Conservation (phyloP, 1,140 invertebrate genomes). For the Orussus abietinus region DNA sequence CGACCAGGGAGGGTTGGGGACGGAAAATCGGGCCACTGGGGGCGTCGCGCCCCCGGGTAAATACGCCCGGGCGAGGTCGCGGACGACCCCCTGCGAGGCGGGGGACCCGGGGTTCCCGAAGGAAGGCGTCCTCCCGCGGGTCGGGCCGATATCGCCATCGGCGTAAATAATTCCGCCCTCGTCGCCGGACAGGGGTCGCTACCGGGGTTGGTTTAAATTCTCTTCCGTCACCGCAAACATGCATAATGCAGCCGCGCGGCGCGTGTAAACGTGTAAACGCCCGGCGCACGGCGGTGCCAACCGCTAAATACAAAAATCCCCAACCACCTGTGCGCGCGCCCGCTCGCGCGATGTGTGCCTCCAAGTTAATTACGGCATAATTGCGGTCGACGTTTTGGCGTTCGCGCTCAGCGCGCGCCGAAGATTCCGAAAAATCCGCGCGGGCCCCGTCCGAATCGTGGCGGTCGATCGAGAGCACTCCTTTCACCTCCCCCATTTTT, state of each 20-base stretch:
- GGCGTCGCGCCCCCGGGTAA: too few relatives aligned
- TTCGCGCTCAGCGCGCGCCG: slow-evolving; percentile 27
- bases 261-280: slow-evolving; percentile 51
- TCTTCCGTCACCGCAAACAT: slow-evolving; percentile 54
- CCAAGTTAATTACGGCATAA: slow-evolving; percentile 54
- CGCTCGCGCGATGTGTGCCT: slow-evolving; percentile 20
- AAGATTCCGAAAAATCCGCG: slow-evolving; percentile 15
- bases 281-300: slow-evolving; percentile 38
- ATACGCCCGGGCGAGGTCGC: too few relatives aligned
- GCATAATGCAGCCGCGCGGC: slow-evolving; percentile 50
- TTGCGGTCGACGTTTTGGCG: slow-evolving; percentile 53
- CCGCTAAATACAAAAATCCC: slow-evolving; percentile 54
- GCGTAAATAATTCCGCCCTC: too few relatives aligned
- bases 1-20: too few relatives aligned
- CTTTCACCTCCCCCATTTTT: too few relatives aligned
- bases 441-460: slow-evolving; percentile 16
- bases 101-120: too few relatives aligned
- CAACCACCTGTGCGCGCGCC: slow-evolving; percentile 48
- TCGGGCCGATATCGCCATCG: too few relatives aligned
- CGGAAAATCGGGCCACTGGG: too few relatives aligned
- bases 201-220: slow-evolving; percentile 48
- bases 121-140: too few relatives aligned
- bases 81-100: too few relatives aligned
- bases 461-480: too few relatives aligned
- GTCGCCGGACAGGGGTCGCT: slow-evolving; percentile 14